Percentiles rank a stretch among this genome's conserved stretches.
Conservation (phyloP, 1,140 invertebrate species). For the Lycorma delicatula region DNA sequence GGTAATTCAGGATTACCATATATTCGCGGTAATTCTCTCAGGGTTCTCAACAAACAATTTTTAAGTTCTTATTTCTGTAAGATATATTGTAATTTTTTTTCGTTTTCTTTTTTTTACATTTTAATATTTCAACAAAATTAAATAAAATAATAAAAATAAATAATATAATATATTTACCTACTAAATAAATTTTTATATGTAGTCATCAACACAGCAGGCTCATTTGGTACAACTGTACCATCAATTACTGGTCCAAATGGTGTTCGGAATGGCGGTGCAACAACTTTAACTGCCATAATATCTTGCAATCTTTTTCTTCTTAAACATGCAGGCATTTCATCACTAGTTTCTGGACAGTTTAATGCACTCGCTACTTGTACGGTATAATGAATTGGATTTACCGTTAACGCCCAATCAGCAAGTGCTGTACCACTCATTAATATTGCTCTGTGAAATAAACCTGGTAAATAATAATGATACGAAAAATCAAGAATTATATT, state of each 20-base stretch:
- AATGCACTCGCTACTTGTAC: constrained; percentile 70
- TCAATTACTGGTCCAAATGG: constrained; percentile 75
- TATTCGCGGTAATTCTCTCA: too few species aligned
- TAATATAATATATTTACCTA: constrained; percentile 42
- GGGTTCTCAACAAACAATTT: too few species aligned
- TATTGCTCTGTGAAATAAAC: constrained; percentile 83
- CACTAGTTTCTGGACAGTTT: constrained; percentile 58
- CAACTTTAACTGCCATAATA: constrained; percentile 56
- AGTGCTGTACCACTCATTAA: constrained; percentile 90
- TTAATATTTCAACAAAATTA: not conserved
- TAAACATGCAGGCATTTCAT: constrained; percentile 51
- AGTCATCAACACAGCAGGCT: constrained; percentile 62
- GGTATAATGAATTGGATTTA: constrained; percentile 67
- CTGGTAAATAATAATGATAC: too few species aligned
- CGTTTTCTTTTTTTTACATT: not conserved
- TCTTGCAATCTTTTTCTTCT: constrained; percentile 53
- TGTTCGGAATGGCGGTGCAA: constrained; percentile 54
- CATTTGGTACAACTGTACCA: constrained; percentile 69
- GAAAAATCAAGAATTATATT: too few species aligned
- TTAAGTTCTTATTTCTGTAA: too few species aligned
- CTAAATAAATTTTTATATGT: constrained; percentile 61
- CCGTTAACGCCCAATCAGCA: constrained; percentile 78
- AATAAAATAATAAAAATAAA: too few species aligned
- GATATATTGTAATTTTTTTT: too few species aligned
- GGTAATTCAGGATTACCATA: too few species aligned